Conservation (phyloP, 2,797 vertebrate genomes). For the Pelodytes ibericus region DNA sequence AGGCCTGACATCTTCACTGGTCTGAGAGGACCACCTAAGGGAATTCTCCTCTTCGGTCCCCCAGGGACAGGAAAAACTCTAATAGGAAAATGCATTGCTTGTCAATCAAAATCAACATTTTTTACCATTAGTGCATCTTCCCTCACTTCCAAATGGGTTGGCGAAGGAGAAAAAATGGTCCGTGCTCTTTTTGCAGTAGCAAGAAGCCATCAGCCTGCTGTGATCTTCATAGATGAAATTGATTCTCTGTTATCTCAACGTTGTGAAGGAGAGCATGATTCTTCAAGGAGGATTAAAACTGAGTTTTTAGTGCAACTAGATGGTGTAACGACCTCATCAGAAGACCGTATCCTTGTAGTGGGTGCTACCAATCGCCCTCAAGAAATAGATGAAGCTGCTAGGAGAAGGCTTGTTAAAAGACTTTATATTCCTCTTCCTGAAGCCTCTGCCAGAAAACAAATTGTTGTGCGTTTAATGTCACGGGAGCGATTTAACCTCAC, state of each 20-base stretch:
- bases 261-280: slow-evolving; percentile 93
- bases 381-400: slow-evolving; percentile 95
- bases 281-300: slow-evolving; percentile 93
- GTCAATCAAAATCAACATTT: slow-evolving; percentile 95
- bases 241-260: slow-evolving; percentile 94
- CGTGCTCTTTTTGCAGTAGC: slow-evolving; percentile 91
- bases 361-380: slow-evolving; percentile 96
- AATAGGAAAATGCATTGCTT: slow-evolving; percentile 96
- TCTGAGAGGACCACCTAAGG: slow-evolving; percentile 92
- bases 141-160: slow-evolving; percentile 97
- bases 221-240: slow-evolving; percentile 97
- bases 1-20: slow-evolving; percentile 96
- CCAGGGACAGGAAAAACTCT: slow-evolving; percentile 97
- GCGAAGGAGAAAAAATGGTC: slow-evolving; percentile 98
- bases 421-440: slow-evolving; percentile 93
- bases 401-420: slow-evolving; percentile 88
- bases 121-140: slow-evolving; percentile 98
- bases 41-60: slow-evolving; percentile 93
- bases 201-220: slow-evolving; percentile 91
- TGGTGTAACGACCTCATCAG: slow-evolving; percentile 88
- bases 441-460: slow-evolving; percentile 82
- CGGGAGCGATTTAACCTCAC: slow-evolving; percentile 80
- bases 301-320: slow-evolving; percentile 97
- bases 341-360: slow-evolving; percentile 94
- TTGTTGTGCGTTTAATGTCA: slow-evolving; percentile 84